Evolutionary conservation across 2,888 invertebrate species (phyloP), one percentile per base, ranked within the genome.

Genomic region (Nomada flava): DNA sequence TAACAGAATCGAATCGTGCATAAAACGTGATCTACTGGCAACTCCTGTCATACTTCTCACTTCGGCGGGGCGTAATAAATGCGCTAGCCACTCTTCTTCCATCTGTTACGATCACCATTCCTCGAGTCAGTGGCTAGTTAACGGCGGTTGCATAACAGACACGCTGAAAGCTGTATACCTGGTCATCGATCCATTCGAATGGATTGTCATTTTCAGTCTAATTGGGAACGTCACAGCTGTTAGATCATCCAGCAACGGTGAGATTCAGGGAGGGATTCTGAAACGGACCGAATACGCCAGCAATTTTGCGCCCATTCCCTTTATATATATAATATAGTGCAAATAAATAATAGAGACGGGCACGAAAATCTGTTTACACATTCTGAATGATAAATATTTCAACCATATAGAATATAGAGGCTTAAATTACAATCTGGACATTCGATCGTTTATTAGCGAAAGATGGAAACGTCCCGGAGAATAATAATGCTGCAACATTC

Each of bases 51-150:
- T 80, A 55, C 65, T 29, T 47, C 23, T 5, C 11, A 63, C 29
- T 10, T 11, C 4, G 36, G 15, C n/a, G 13, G 53, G 20, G 44
- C 15, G n/a, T 60, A 70, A 79, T 59, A 64, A 70, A 79, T 79
- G 52, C 59, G 29, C 52, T 44, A 64, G 70, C 64, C 80, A 59
- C 79, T 52, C 44, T 64, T 57, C 23, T 42, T 36, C 57, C 59
- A 44, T 53, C 36, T 65, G 52, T 79, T 59, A 42, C 47, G 36
- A 53, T 70, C 79, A 18, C 42, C n/a, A 44, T 79, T 70, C 18
- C 29, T 79, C 26, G 44, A 70, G 36, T 65, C 80, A 9, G 53
- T 47, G 80, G 23, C 47, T 70, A 42, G 23, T 52, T 80, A 71
- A 70, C 23, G 36, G 18, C 26, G 13, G n/a, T 80, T 71, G 15